Conservation (phyloP, 2,797 vertebrate species). For the Calcarius lapponicus region DNA sequence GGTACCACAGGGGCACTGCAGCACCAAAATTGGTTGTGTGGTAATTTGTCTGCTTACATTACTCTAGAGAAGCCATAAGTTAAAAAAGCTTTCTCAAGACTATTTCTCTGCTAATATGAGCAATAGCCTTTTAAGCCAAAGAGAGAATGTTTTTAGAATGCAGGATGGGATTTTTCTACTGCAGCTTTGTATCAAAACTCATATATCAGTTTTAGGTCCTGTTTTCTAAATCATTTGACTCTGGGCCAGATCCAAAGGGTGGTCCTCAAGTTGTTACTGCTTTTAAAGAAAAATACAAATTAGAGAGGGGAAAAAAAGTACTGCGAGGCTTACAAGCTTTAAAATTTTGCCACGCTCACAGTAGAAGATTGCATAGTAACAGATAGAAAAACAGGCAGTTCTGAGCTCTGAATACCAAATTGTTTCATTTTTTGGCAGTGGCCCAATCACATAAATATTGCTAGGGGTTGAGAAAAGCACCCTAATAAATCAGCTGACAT, state of each 20-base stretch:
- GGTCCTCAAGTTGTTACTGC: not conserved
- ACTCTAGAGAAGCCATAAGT: not conserved
- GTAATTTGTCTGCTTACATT: not conserved
- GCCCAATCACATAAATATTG: not conserved
- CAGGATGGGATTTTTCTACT: not conserved
- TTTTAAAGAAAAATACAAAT: not conserved
- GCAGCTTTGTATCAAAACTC: not conserved
- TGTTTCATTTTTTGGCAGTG: not conserved
- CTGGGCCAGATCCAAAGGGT: not conserved
- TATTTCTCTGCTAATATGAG: not conserved
- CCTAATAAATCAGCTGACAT: not conserved
- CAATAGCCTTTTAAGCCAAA: not conserved
- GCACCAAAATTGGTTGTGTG: not conserved
- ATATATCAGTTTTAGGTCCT: not conserved
- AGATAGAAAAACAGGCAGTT: not conserved
- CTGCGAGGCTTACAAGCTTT: not conserved
- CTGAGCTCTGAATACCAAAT: not conserved
- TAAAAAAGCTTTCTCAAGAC: not conserved
- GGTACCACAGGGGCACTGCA: not conserved
- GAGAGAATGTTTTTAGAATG: not conserved
- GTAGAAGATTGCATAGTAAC: not conserved
- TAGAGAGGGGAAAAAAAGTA: fast-evolving
- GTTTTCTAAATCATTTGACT: not conserved
- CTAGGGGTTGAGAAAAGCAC: not conserved
- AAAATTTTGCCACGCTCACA: not conserved